Evolutionary conservation across 2,888 invertebrate species (phyloP).

Genomic region (Drosophila villosipedis): DNA sequence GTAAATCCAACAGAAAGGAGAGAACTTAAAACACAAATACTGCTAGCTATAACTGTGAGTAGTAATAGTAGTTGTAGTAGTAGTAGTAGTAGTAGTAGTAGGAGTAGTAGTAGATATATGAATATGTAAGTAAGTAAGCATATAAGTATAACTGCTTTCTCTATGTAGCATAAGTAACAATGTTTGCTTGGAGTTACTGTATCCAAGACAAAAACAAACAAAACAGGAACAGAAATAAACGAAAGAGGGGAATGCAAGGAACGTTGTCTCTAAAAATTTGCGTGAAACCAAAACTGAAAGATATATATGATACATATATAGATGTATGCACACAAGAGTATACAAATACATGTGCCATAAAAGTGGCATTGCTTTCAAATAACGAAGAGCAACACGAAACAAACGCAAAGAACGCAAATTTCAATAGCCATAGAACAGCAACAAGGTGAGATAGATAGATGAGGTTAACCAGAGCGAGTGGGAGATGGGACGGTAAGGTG

Average conservation of each 20-base stretch:
- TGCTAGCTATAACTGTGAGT: constrained; percentile 31
- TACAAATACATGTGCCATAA: constrained; percentile 50
- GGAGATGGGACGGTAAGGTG: not conserved
- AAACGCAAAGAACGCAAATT: constrained; percentile 58
- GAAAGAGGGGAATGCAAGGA: constrained; percentile 41
- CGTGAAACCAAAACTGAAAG: constrained; percentile 41
- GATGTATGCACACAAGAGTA: constrained; percentile 37
- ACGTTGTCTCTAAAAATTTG: constrained; percentile 49
- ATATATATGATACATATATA: constrained; percentile 14
- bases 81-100: constrained; percentile 9
- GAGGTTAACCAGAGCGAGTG: constrained; percentile 16
- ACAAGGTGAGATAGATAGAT: constrained; percentile 34
- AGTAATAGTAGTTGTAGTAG: constrained; percentile 15
- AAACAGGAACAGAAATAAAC: constrained; percentile 15
- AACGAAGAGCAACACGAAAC: constrained; percentile 37
- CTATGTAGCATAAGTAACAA: constrained; percentile 34
- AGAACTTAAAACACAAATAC: constrained; percentile 38
- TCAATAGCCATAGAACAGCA: constrained; percentile 51
- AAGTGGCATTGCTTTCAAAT: constrained; percentile 42
- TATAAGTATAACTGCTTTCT: constrained; percentile 38
- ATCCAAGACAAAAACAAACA: constrained; percentile 26
- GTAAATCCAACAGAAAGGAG: constrained; percentile 25
- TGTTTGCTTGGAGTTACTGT: constrained; percentile 28
- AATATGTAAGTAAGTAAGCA: constrained; percentile 37
- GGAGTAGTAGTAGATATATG: constrained; percentile 14